A percentile compares a stretch with the other conserved stretches of the same genome.
Evolutionary conservation across 1,140 invertebrate genomes (phyloP).

Genomic region (Hycleus phaleratus): DNA sequence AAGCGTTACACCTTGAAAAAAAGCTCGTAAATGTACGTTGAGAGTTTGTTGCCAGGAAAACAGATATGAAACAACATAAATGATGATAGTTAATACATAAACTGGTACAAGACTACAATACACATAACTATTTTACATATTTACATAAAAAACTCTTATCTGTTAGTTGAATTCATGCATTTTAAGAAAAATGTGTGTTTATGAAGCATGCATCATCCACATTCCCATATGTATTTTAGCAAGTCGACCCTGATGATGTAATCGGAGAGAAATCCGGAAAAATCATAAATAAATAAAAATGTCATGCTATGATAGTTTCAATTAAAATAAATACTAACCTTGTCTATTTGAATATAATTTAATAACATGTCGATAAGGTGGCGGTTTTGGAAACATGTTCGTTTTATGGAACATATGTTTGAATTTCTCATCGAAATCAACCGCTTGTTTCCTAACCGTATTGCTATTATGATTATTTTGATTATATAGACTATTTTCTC

Average conservation of each 20-base stretch:
- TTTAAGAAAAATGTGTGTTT: not conserved
- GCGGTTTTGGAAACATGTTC: constrained; percentile 32
- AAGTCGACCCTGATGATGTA: not conserved
- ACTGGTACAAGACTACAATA: not conserved
- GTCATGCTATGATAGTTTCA: not conserved
- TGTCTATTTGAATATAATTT: constrained; percentile 35
- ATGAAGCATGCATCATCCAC: not conserved
- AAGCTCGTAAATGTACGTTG: no score
- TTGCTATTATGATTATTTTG: no score
- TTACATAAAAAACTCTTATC: not conserved
- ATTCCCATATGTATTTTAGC: not conserved
- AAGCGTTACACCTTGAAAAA: no score
- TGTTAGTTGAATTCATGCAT: not conserved
- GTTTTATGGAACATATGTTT: constrained; percentile 27
- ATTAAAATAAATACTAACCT: constrained; percentile 29
- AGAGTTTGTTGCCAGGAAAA: no score
- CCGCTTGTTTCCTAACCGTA: not conserved
- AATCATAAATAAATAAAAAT: constrained; percentile 16
- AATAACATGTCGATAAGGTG: constrained; percentile 29
- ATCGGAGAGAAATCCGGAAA: not conserved
- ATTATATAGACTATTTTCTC: constrained; percentile 14
- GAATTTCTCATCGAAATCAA: constrained; percentile 32
- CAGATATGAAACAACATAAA: no score
- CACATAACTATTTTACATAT: not conserved
- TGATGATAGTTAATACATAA: no score